Evolutionary conservation across 2,888 invertebrate genomes (phyloP).

Genomic region (Catocala fraxini): DNA sequence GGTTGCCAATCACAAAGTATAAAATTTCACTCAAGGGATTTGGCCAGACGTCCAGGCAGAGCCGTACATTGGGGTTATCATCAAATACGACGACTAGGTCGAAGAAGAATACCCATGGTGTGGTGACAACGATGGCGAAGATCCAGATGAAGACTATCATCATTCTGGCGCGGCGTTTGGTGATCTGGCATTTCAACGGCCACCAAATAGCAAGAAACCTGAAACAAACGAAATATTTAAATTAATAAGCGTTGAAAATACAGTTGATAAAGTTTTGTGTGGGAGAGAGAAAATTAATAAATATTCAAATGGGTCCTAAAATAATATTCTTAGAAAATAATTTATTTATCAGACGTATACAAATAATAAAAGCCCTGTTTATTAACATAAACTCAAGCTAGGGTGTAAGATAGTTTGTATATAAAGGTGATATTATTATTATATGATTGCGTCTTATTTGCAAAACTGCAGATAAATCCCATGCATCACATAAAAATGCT

Average conservation of each 20-base stretch:
- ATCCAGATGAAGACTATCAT: conserved; percentile 97
- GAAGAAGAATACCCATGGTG: conserved; percentile 97
- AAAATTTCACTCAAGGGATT: conserved; percentile 93
- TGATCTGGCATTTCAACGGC: conserved; percentile 96
- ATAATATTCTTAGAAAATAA: too few species aligned
- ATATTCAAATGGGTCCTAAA: too few species aligned
- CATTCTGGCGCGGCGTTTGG: conserved; percentile 94
- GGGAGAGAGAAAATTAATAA: too few species aligned
- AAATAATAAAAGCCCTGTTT: too few species aligned
- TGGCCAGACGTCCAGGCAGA: conserved; percentile 96
- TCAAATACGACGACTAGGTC: conserved; percentile 92
- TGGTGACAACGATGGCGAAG: conserved; percentile 93
- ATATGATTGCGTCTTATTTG: too few species aligned
- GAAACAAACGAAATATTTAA: conserved; percentile 79
- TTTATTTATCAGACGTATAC: too few species aligned
- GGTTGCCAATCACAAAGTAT: conserved; percentile 96
- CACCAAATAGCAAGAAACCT: conserved; percentile 99
- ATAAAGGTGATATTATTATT: too few species aligned
- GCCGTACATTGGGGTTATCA: conserved; percentile 91
- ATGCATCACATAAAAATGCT: conserved; percentile 6
- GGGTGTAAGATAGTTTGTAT: too few species aligned
- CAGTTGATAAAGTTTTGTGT: too few species aligned
- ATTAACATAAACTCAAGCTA: too few species aligned
- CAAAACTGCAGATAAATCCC: background rate
- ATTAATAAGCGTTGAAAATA: conserved; percentile 1